These are phyloP conservation scores for Drosophila orena DNA, from an alignment of 1,140 invertebrate species.

Conservation along the genomic window DNA sequence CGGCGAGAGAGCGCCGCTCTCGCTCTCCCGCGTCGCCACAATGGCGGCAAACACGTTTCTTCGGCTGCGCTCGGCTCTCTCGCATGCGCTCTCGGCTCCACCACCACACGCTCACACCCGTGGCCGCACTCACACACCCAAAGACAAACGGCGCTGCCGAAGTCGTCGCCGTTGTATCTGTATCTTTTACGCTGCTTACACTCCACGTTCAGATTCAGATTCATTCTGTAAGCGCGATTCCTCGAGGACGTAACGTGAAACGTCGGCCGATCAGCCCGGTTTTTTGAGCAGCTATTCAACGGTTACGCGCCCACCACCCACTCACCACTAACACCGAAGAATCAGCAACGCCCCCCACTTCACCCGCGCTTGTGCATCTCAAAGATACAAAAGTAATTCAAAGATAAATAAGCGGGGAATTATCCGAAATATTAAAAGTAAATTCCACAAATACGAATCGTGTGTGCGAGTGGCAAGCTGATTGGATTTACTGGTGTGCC, in stretches of 20 bases:
- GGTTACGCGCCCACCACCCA: constrained; percentile 56
- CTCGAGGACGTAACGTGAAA: constrained; percentile 85
- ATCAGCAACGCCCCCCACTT: constrained; percentile 3
- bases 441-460: background rate
- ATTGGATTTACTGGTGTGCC: constrained; percentile 60
- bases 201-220: constrained; percentile 85
- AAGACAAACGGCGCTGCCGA: constrained; percentile 37
- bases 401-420: constrained; percentile 36
- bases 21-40: constrained; percentile 39
- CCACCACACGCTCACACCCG: constrained; percentile 47
- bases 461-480: constrained; percentile 15
- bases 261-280: constrained; percentile 81
- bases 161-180: constrained; percentile 61
- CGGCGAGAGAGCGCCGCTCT: constrained; percentile 24
- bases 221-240: constrained; percentile 85
- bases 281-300: constrained; percentile 67
- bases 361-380: constrained; percentile 33
- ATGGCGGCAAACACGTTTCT: constrained; percentile 81
- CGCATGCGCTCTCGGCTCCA: constrained; percentile 74
- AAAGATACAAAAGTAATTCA: constrained; percentile 36
- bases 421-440: background rate
- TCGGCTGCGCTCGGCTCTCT: constrained; percentile 61
- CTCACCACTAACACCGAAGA: constrained; percentile 1
- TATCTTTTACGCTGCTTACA: constrained; percentile 84
- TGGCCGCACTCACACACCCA: constrained; percentile 25